Base-by-base conservation (phyloP, 1,140 invertebrate genomes). In the Caenorhabditis briggsae region DNA sequence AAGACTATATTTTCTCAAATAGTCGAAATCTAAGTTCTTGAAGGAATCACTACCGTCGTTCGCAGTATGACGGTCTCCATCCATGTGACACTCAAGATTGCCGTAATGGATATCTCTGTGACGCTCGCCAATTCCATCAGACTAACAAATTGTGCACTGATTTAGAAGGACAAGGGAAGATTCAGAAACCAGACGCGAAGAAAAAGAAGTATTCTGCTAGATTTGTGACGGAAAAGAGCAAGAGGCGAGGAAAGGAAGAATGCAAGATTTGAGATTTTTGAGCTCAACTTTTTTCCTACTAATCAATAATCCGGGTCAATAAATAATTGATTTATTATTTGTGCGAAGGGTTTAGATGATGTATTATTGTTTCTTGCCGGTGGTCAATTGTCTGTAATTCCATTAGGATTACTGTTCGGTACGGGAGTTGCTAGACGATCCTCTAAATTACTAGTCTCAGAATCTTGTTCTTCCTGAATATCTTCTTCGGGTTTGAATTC, bases 121-220 rank as follows among this genome's bases (percentile, higher is more conserved):
- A 78, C 12, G 70, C 70, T 12, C 70, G 70, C 11, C 70, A 78
- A 78, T 78, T 78, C 46, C 70, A 78, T 50, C 70, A 78, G n/a
- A 78, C 70, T 0, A 41, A 78, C 9, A 14, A 78, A n/a, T 23
- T 78, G n/a, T 78, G 70, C 23, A 78, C 70, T 41, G 70, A 78
- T 78, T 78, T 78, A n/a, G 70, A 78, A 53, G 70, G 70, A 23
- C 33, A 33, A 53, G 70, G 70, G 11, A n/a, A 33, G 23, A 50
- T 50, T 43, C 2, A 20, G n/a, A 78, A 78, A 14, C 70, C 70
- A 18, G n/a, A 78, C 9, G 20, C 5, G 6, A 50, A 12, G 20
- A 78, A 78, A n/a, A 78, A 78, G n/a, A 50, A 50, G n/a, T 78
- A 78, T 50, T 78, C 70, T n/a, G 70, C 70, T 23, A 11, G 70